Base-by-base conservation (phyloP, 2,888 invertebrate genomes). In the Thecocarcelia acutangulata region DNA sequence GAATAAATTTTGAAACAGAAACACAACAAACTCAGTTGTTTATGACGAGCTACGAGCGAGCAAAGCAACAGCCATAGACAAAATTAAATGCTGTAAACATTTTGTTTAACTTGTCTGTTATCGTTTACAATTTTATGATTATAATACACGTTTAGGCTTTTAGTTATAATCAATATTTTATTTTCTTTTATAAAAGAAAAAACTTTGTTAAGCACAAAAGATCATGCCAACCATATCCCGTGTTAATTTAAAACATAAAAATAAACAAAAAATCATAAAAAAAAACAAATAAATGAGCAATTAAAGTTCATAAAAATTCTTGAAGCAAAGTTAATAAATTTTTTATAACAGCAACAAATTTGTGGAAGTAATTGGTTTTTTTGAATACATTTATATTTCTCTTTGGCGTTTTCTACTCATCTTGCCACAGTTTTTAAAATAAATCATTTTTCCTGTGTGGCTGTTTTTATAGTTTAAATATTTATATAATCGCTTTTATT, bases 401-500 rank as follows among this genome's bases (percentile, higher is more conserved):
- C 11, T 50, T 2, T 19, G 2, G 3, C 6, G 6, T 33, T 33
- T 5, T 33, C 3, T 21, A 21, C n/a, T n/a, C 13, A 40, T 33
- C 33, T 33, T 24, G 5, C 15, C 9, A 13, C 42, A 28, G 13
- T 24, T 15, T 8, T 50, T 8, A 9, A 46, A 37, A 17, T 13
- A 12, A 13, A 17, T 48, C 3, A 0, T 52, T 37, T 48, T 58
- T 15, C 28, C 1, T 17, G 50, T 3, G 12, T 42, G 19, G 5
- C 37, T 11, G 0, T 9, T 59, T 44, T 40, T 40, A 21, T 13
- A 33, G 66, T 68, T 59, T 40, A 40, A 21, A 28, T 59, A 33
- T 37, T 56, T 42, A 64, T 69, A 46, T 58, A 72, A 68, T 68
- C 59, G n/a, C 21, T 77, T 76, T 73, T 76, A 73, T 76, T 58